These are phyloP conservation scores for Nasonovia ribisnigri DNA, from an alignment of 2,888 invertebrate genomes.

Conservation along the genomic window DNA sequence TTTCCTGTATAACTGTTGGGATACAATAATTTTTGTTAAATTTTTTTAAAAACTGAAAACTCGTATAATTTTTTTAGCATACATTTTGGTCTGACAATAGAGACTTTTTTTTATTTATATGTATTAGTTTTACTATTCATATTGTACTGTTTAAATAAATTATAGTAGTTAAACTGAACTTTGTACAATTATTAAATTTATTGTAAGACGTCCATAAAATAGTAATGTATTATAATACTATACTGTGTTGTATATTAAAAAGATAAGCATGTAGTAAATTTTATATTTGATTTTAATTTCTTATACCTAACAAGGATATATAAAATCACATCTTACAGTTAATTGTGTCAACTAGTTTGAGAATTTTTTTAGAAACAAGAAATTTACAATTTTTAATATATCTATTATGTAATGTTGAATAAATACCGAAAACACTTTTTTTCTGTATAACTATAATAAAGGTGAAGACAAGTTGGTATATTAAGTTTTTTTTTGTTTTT, in stretches of 20 bases:
- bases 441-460: neutral
- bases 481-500: neutral
- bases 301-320: neutral
- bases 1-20: neutral
- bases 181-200: neutral
- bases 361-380: neutral
- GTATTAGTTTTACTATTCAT: neutral
- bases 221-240: too few species aligned
- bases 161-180: neutral
- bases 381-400: neutral
- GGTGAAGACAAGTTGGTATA: neutral
- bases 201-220: neutral
- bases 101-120: neutral
- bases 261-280: neutral
- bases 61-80: neutral
- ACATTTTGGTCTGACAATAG: neutral
- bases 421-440: neutral
- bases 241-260: neutral
- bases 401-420: neutral
- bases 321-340: neutral
- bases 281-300: neutral
- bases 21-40: neutral
- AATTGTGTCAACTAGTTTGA: neutral
- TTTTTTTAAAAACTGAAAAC: neutral
- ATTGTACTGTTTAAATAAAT: neutral